Evolutionary conservation across 2,797 vertebrate species (phyloP).

Genomic region (Argentina silus): DNA sequence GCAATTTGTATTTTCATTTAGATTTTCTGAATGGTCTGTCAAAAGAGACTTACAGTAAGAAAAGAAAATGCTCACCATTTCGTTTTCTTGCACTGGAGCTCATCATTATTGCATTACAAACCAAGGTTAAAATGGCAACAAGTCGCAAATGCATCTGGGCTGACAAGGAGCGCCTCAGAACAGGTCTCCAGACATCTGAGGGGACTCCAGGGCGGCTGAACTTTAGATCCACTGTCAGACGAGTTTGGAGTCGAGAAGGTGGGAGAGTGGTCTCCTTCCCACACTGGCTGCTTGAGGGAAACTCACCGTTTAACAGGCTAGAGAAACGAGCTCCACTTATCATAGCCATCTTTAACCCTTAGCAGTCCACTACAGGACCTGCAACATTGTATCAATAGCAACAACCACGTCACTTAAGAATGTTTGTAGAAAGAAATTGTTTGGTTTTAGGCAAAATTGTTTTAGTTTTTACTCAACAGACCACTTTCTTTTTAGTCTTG

Average conservation of each 20-base stretch:
- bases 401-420: slow-evolving; percentile 12
- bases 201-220: slow-evolving; percentile 43
- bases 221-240: slow-evolving; percentile 39
- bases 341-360: slow-evolving; percentile 74
- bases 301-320: slow-evolving; percentile 67
- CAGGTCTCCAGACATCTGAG: slow-evolving; percentile 65
- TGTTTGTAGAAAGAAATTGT: neutral
- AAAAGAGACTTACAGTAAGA: neutral
- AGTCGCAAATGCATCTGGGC: slow-evolving; percentile 79
- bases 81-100: slow-evolving; percentile 56
- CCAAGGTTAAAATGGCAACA: slow-evolving; percentile 66
- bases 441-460: neutral
- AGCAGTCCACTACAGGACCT: slow-evolving; percentile 50
- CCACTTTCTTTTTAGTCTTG: neutral
- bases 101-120: slow-evolving; percentile 71
- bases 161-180: slow-evolving; percentile 62
- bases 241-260: neutral
- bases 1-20: neutral
- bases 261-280: slow-evolving; percentile 39
- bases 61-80: slow-evolving; percentile 63
- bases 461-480: neutral
- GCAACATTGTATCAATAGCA: slow-evolving; percentile 43
- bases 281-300: slow-evolving; percentile 61
- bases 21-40: neutral
- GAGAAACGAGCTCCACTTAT: slow-evolving; percentile 73